A percentile compares a stretch with the other conserved stretches of the same genome.
phyloP scores from a whole-genome alignment of 2,113 vertebrate species.

The Chroicocephalus ridibundus region DNA sequence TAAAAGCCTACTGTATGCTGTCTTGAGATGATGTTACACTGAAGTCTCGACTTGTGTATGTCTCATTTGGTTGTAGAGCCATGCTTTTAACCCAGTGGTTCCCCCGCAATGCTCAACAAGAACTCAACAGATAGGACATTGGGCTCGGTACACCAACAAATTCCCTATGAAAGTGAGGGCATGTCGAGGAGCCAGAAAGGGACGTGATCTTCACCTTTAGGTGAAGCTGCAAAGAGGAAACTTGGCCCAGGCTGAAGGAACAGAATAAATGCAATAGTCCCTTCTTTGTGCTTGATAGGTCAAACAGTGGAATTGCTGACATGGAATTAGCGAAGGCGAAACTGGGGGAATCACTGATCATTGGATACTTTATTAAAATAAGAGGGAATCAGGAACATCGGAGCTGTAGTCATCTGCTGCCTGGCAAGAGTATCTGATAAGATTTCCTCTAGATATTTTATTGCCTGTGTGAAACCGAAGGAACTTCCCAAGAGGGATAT shows the following conservation, averaged over 20 bases:
- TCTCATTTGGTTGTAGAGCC: not conserved
- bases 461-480: not conserved
- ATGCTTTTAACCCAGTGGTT: not conserved
- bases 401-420: not conserved
- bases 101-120: rapidly evolving
- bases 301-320: not conserved
- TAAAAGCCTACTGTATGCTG: not conserved
- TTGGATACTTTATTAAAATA: not conserved
- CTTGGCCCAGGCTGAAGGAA: not conserved
- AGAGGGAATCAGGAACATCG: not conserved
- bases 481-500: not conserved
- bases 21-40: not conserved
- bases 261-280: not conserved
- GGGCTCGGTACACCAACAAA: not conserved
- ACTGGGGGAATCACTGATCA: not conserved
- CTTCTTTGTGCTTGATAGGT: not conserved
- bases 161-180: not conserved
- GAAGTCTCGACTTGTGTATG: not conserved
- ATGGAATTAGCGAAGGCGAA: not conserved
- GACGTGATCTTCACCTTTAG: not conserved
- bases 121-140: not conserved
- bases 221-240: not conserved
- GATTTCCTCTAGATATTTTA: not conserved
- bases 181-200: not conserved
- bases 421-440: not conserved